Percentiles rank a stretch among this genome's conserved stretches.
Conservation (phyloP, 2,113 vertebrate genomes). For the Phalacrocorax aristotelis region DNA sequence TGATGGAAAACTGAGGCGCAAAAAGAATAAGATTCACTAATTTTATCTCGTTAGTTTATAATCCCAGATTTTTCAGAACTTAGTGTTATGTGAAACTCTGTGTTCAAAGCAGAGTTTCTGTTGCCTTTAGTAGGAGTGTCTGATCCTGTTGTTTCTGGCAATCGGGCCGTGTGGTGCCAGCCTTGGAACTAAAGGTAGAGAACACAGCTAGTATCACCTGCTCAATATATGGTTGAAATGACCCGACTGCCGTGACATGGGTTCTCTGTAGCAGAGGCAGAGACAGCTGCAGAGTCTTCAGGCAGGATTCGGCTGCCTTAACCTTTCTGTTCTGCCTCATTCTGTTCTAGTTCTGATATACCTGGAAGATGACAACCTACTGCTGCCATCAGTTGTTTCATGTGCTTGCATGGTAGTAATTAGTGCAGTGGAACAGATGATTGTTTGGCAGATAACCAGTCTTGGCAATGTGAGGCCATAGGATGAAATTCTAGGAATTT, state of each 20-base stretch:
- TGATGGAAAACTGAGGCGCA: neutral
- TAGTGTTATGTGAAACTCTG: neutral
- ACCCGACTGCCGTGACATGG: neutral
- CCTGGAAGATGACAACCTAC: neutral
- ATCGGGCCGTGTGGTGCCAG: neutral
- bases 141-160: neutral
- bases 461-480: neutral
- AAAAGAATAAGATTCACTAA: neutral
- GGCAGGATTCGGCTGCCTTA: neutral
- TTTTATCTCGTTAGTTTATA: neutral
- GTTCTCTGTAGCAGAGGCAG: neutral
- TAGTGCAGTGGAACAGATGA: neutral
- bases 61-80: neutral
- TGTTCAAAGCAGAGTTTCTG: neutral
- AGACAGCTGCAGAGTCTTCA: neutral
- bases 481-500: neutral
- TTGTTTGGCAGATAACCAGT: constrained; percentile 28
- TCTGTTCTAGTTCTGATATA: constrained; percentile 23
- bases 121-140: neutral
- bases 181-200: neutral
- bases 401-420: neutral
- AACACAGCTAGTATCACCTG: neutral
- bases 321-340: neutral
- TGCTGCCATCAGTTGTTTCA: neutral
- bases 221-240: neutral